These are phyloP conservation scores for Isurus oxyrinchus DNA, from an alignment of 2,113 vertebrate genomes.

Conservation along the genomic window DNA sequence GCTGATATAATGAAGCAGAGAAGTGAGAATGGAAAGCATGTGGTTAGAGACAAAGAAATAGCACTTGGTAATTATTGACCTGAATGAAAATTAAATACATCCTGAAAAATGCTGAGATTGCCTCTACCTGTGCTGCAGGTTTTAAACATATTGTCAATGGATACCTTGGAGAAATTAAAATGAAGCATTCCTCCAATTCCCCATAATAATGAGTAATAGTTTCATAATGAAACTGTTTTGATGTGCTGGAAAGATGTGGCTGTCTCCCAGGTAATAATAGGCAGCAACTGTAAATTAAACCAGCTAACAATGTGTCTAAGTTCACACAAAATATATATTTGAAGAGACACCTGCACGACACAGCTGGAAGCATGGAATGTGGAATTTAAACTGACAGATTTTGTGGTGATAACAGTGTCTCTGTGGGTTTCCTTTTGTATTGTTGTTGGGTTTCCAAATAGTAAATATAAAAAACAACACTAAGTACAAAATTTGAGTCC, in stretches of 20 bases:
- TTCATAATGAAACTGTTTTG: neutral
- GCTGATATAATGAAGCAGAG: neutral
- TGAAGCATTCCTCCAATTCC: neutral
- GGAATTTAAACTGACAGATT: neutral
- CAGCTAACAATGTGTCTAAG: neutral
- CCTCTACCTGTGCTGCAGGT: neutral
- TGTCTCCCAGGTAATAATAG: neutral
- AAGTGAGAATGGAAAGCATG: neutral
- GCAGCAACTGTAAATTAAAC: constrained; percentile 23
- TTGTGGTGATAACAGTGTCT: neutral
- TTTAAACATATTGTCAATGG: neutral
- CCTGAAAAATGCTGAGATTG: neutral
- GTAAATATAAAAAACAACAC: neutral
- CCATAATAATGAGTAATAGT: neutral
- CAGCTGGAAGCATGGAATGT: neutral
- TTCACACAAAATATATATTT: constrained; percentile 11
- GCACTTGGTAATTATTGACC: neutral
- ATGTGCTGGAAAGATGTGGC: neutral
- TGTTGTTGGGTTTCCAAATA: neutral
- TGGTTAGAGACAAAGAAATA: neutral
- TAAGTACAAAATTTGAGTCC: neutral
- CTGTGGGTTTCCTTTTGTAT: neutral
- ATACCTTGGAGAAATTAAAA: constrained; percentile 23
- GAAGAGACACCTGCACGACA: neutral
- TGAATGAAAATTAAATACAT: neutral